These are phyloP conservation scores for Phaedon cochleariae DNA, from an alignment of 2,888 invertebrate genomes.

Conservation along the genomic window DNA sequence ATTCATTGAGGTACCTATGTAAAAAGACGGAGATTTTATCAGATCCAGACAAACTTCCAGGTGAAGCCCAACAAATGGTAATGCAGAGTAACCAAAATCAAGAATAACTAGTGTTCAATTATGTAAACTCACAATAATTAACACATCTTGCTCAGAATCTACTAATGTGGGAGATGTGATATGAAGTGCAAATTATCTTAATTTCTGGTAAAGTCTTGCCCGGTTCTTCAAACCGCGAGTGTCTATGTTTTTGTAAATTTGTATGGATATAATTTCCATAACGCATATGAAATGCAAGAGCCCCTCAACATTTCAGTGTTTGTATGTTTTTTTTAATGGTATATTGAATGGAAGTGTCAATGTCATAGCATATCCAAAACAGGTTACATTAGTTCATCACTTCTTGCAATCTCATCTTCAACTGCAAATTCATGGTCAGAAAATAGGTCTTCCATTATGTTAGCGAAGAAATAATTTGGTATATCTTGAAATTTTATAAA, in stretches of 20 bases:
- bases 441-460: too few relatives aligned
- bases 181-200: slow-evolving; percentile 37
- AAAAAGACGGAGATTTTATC: slow-evolving; percentile 93
- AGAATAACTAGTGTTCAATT: slow-evolving; percentile 28
- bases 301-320: too few relatives aligned
- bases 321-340: too few relatives aligned
- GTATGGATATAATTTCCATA: neutral
- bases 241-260: neutral
- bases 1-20: slow-evolving; percentile 88
- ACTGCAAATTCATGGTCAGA: too few relatives aligned
- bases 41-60: slow-evolving; percentile 86
- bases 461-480: too few relatives aligned
- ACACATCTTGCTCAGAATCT: slow-evolving; percentile 38
- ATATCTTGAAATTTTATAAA: too few relatives aligned
- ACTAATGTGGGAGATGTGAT: slow-evolving; percentile 29
- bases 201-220: slow-evolving; percentile 26
- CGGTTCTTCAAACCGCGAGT: slow-evolving; percentile 4
- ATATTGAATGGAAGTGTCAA: too few relatives aligned
- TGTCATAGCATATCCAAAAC: too few relatives aligned
- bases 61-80: slow-evolving; percentile 86
- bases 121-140: slow-evolving; percentile 7
- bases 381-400: too few relatives aligned
- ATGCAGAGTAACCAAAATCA: slow-evolving; percentile 32
- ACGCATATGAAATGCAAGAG: too few relatives aligned
- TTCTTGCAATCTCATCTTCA: too few relatives aligned